Evolutionary conservation across 2,888 invertebrate species (phyloP), one percentile per base, ranked within the genome.

Genomic region (Drosophila atripex): DNA sequence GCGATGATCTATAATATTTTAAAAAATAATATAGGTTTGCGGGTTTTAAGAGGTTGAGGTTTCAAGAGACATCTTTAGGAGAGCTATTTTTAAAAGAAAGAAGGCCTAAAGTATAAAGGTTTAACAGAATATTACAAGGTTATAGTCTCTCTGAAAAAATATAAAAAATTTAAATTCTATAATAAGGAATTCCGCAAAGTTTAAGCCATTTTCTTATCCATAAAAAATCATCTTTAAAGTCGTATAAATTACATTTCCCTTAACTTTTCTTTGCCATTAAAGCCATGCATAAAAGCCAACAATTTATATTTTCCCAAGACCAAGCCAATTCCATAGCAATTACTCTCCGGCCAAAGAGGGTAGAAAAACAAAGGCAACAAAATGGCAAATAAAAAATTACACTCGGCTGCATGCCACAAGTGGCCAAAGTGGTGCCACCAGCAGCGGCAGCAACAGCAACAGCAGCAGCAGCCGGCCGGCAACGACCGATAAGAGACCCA

Each of bases 401-500:
- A 25, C 69, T 25, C 49, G 38, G 38, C 49, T 45, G 49, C 55
- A 66, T 65, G 58, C 50, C 54, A 57, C 72, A 51, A 55, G 76
- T 54, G 79, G 86, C 85, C 84, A 75, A 83, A 70, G 73, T 75
- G 78, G 86, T 72, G 59, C 54, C 45, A 28, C 28, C 28, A 9
- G 4, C 21, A 23, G 21, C 21, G 4, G 8, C 28, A 28, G 28
- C 58, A 61, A 18, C 18, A 18, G 28, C 58, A 61, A 21, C 21
- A 21, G 21, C 21, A 21, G 8, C 25, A 28, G 28, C 58, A 61
- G 73, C 73, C 73, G 72, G 73, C 73, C 77, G 69, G 84, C 78
- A 78, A 69, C 85, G 85, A 80, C 82, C 82, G 82, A 82, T 82
- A 82, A 82, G 69, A 88, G 72, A 66, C 70, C 60, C 16, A 21